These are phyloP conservation scores for Anthopleura sola DNA, from an alignment of 64 coral and sea anemone species.

Conservation along the genomic window DNA sequence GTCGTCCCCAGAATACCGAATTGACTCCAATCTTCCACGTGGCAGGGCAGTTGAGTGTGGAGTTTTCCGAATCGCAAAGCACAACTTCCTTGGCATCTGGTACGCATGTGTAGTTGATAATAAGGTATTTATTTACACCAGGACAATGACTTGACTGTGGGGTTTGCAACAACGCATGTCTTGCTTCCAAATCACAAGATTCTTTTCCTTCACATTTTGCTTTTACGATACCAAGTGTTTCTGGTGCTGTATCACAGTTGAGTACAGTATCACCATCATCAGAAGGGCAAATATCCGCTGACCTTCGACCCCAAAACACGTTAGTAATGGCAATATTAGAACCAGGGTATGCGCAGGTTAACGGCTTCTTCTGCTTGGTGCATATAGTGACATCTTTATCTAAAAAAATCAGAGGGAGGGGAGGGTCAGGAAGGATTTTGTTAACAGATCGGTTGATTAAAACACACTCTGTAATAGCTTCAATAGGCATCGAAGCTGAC, in stretches of 20 bases:
- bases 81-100: conserved; percentile 96
- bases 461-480: no score
- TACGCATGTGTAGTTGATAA: conserved; percentile 89
- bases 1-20: conserved; percentile 96
- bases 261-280: conserved; percentile 90
- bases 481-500: no score
- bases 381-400: conserved; percentile 82
- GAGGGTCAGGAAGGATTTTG: not conserved
- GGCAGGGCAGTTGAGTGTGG: conserved; percentile 82
- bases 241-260: conserved; percentile 78
- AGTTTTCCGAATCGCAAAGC: conserved; percentile 92
- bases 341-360: conserved; percentile 86
- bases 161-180: conserved; percentile 86
- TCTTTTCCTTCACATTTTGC: conserved; percentile 94
- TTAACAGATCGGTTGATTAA: no score
- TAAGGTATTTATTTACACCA: conserved; percentile 95
- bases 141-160: conserved; percentile 65
- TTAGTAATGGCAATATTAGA: conserved; percentile 82
- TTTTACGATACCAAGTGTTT: conserved; percentile 88
- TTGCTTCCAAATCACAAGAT: conserved; percentile 87
- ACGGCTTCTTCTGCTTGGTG: conserved; percentile 80
- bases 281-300: conserved; percentile 66
- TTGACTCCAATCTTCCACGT: conserved; percentile 92
- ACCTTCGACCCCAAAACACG: conserved; percentile 83
- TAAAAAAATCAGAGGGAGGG: not conserved